Percentiles rank a stretch among this genome's conserved stretches.
Evolutionary conservation across 2,113 vertebrate genomes (phyloP).

Genomic region (Echinops telfairi): DNA sequence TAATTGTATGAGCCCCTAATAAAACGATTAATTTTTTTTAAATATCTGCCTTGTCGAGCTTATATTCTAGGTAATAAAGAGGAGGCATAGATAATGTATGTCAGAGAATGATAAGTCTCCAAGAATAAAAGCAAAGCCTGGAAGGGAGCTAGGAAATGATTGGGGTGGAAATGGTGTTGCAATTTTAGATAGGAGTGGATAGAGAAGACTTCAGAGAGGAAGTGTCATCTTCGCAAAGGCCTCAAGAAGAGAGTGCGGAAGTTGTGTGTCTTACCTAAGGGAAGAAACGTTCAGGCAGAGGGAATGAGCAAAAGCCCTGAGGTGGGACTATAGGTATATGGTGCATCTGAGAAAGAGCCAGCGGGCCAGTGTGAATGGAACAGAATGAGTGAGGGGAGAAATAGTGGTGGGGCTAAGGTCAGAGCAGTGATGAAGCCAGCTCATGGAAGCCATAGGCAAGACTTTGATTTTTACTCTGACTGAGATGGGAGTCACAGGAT

Average conservation of each 20-base stretch:
- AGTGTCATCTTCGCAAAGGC: constrained; percentile 26
- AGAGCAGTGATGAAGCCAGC: constrained; percentile 14
- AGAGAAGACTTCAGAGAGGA: neutral
- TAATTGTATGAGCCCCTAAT: too few relatives aligned
- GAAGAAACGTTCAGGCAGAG: constrained; percentile 52
- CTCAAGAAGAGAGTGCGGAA: constrained; percentile 17
- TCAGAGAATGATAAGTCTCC: constrained; percentile 17
- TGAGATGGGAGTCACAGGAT: neutral
- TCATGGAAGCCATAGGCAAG: neutral
- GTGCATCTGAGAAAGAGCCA: constrained; percentile 24
- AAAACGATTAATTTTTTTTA: too few relatives aligned
- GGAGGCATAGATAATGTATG: neutral
- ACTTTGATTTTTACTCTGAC: constrained; percentile 29
- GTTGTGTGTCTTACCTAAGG: neutral
- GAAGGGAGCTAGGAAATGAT: neutral
- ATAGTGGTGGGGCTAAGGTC: neutral
- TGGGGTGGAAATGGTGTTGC: neutral
- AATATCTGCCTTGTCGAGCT: neutral
- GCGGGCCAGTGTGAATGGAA: neutral
- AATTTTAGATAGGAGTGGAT: constrained; percentile 37
- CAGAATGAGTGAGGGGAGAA: neutral
- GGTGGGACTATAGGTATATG: neutral
- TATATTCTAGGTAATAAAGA: constrained; percentile 53
- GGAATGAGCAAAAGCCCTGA: constrained; percentile 34
- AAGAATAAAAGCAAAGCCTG: constrained; percentile 47